Conservation (phyloP, 2,113 vertebrate genomes). For the Gorsachius goisagi region DNA sequence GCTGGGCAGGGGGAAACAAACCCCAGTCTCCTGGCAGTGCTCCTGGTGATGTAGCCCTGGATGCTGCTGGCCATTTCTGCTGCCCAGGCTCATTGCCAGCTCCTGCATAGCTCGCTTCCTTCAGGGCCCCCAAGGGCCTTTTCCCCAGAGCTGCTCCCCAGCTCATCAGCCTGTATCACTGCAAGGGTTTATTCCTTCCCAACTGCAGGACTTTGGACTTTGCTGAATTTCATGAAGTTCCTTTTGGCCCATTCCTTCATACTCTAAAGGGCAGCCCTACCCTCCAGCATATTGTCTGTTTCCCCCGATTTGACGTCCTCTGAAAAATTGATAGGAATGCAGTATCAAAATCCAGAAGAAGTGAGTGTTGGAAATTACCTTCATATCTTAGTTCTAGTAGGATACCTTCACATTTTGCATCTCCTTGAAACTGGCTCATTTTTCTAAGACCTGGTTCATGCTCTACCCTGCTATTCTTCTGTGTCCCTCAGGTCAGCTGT, state of each 20-base stretch:
- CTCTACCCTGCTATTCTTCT: background rate
- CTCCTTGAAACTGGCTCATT: background rate
- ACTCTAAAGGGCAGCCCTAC: background rate
- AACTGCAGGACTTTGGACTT: background rate
- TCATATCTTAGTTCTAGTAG: background rate
- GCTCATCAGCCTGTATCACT: background rate
- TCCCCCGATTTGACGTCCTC: background rate
- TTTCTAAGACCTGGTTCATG: background rate
- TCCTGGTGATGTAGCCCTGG: background rate
- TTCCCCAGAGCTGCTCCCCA: background rate
- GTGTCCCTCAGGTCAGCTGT: background rate
- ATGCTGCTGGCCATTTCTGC: background rate
- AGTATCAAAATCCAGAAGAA: background rate
- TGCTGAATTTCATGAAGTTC: background rate
- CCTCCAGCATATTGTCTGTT: background rate
- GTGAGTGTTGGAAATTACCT: background rate
- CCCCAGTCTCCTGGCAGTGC: background rate
- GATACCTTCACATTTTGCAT: background rate
- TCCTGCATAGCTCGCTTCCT: background rate
- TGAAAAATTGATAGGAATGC: background rate
- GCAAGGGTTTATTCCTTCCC: background rate
- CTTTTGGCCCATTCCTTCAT: background rate
- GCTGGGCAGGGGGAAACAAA: background rate
- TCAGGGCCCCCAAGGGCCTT: accelerated
- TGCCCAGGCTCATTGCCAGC: background rate